These are phyloP conservation scores for Sylvilagus floridanus DNA, from an alignment of 2,797 vertebrate genomes.

Conservation along the genomic window DNA sequence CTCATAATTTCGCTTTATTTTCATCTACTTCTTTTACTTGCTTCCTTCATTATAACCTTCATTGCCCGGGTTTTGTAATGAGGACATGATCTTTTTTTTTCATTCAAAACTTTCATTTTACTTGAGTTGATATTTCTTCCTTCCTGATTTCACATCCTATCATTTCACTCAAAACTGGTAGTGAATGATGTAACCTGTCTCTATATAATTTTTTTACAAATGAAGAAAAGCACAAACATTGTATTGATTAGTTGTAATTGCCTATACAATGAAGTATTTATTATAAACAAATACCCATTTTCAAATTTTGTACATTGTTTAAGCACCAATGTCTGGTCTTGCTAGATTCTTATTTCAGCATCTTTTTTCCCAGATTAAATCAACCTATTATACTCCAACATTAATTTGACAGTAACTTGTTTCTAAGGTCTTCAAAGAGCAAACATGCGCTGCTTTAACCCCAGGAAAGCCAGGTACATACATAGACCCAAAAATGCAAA, in stretches of 20 bases:
- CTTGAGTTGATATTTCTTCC: background rate
- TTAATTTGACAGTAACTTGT: constrained; percentile 9
- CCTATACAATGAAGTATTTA: background rate
- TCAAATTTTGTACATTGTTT: background rate
- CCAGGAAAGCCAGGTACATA: background rate
- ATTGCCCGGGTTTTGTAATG: background rate
- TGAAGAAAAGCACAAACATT: background rate
- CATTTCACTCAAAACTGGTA: background rate
- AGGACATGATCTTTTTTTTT: background rate
- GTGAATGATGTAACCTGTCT: background rate
- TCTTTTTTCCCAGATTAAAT: constrained; percentile 54
- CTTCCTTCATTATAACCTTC: constrained; percentile 23
- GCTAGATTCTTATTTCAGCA: background rate
- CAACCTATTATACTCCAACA: background rate
- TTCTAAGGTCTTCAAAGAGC: constrained; percentile 40
- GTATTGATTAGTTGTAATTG: background rate
- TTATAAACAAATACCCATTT: background rate
- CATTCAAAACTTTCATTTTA: background rate
- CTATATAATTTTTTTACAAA: background rate
- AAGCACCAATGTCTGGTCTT: background rate
- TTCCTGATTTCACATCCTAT: background rate
- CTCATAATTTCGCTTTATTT: constrained; percentile 49
- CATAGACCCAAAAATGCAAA: background rate
- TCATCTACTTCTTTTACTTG: background rate
- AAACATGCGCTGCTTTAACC: background rate